Evolutionary conservation across 2,888 invertebrate genomes (phyloP).

Genomic region (Tipula helvola): DNA sequence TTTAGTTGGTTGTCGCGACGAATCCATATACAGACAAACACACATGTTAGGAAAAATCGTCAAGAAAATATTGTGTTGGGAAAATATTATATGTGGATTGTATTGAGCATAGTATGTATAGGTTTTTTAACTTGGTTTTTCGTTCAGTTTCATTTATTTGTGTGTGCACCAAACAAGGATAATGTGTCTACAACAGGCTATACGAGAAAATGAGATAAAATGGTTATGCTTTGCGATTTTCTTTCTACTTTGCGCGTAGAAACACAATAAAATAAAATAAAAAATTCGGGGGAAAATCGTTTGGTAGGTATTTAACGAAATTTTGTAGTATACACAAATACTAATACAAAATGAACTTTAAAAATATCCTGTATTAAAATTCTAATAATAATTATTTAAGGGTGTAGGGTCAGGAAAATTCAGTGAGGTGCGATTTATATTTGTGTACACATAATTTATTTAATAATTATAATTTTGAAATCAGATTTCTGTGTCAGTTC

Average conservation of each 20-base stretch:
- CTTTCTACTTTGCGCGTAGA: neutral
- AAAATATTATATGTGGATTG: neutral
- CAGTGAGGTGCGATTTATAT: neutral
- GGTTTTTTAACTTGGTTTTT: neutral
- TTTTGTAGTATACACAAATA: neutral
- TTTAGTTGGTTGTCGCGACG: conserved; percentile 6
- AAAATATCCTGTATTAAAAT: neutral
- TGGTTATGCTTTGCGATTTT: neutral
- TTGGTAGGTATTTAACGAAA: neutral
- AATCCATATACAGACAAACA: conserved; percentile 6
- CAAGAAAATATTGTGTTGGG: neutral
- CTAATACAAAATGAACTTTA: neutral
- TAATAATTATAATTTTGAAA: neutral
- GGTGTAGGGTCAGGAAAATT: neutral
- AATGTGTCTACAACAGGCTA: neutral
- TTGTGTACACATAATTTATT: neutral
- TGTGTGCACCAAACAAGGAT: neutral
- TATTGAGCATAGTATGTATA: neutral
- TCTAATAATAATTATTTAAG: neutral
- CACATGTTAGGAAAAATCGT: neutral
- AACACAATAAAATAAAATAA: neutral
- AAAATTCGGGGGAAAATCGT: neutral
- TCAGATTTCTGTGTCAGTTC: neutral
- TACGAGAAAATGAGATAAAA: neutral
- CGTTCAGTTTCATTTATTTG: neutral